Conservation (phyloP, 2,888 invertebrate genomes). For the Dimorphilus gyrociliatus region DNA sequence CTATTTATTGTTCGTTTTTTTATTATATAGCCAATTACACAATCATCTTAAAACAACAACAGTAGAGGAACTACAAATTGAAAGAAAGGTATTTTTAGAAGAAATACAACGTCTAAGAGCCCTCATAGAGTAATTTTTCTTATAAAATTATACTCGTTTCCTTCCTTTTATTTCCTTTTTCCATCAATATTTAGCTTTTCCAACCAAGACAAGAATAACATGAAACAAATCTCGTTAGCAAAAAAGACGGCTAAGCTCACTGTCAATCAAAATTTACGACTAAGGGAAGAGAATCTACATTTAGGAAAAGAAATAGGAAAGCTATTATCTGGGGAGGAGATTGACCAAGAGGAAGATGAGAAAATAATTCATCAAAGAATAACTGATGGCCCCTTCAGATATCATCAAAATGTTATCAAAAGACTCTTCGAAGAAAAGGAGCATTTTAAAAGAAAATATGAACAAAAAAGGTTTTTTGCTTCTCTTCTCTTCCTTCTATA, state of each 20-base stretch:
- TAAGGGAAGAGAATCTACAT: no score
- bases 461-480: slow-evolving; percentile 23
- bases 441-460: slow-evolving; percentile 17
- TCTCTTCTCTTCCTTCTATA: no score
- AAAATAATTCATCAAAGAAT: slow-evolving; percentile 26
- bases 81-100: slow-evolving; percentile 28
- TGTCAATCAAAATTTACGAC: no score
- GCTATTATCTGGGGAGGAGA: no score
- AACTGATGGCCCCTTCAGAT: slow-evolving; percentile 22
- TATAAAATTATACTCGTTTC: slow-evolving; percentile 17
- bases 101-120: slow-evolving; percentile 31
- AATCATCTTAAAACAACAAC: slow-evolving; percentile 34
- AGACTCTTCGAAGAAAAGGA: slow-evolving; percentile 21
- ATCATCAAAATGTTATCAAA: slow-evolving; percentile 17
- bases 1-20: neutral
- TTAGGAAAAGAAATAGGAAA: no score
- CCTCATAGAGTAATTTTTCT: no score
- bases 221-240: no score
- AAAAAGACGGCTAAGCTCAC: no score
- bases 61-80: slow-evolving; percentile 29
- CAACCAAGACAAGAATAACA: no score
- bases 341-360: slow-evolving; percentile 14
- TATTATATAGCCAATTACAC: slow-evolving; percentile 26
- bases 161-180: no score
- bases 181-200: no score